phyloP scores from a whole-genome alignment of 2,888 invertebrate genomes.

The Ophion ellenae region DNA sequence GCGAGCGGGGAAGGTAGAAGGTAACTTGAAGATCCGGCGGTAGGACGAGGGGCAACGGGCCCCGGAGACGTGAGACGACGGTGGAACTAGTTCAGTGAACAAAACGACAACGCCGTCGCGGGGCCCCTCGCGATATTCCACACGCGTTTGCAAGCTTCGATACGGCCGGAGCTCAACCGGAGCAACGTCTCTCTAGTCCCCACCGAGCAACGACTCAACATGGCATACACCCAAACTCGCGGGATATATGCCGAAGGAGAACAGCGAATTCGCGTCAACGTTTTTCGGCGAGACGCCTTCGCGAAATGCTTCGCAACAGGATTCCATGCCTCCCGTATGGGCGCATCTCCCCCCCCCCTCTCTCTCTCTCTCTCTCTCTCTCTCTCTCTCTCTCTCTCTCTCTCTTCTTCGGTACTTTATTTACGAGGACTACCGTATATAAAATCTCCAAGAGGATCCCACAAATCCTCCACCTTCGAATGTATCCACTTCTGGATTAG shows the following conservation, averaged over 20 bases:
- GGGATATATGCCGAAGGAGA: slow-evolving; percentile 47
- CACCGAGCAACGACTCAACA: slow-evolving; percentile 19
- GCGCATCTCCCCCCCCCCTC: neutral
- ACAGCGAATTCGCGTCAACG: slow-evolving; percentile 45
- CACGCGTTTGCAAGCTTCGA: slow-evolving; percentile 49
- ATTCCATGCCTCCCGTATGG: slow-evolving; percentile 55
- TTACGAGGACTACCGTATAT: slow-evolving; percentile 7
- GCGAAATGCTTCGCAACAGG: slow-evolving; percentile 30
- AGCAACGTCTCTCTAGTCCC: slow-evolving; percentile 53
- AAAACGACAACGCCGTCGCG: slow-evolving; percentile 79
- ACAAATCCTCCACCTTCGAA: neutral
- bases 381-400: neutral
- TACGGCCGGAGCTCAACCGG: slow-evolving; percentile 34
- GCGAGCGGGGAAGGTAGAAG: slow-evolving; percentile 66
- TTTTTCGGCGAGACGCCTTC: slow-evolving; percentile 24
- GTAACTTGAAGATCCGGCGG: slow-evolving; percentile 66
- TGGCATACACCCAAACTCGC: slow-evolving; percentile 46
- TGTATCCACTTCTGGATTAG: slow-evolving; percentile 2
- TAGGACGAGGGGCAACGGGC: slow-evolving; percentile 64
- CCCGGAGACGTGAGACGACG: slow-evolving; percentile 74
- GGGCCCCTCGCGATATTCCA: slow-evolving; percentile 66
- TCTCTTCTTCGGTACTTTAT: neutral
- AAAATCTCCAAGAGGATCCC: neutral
- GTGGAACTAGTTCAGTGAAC: slow-evolving; percentile 83
- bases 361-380: no score